Conservation (phyloP, 2,113 vertebrate genomes). For the Solea solea region DNA sequence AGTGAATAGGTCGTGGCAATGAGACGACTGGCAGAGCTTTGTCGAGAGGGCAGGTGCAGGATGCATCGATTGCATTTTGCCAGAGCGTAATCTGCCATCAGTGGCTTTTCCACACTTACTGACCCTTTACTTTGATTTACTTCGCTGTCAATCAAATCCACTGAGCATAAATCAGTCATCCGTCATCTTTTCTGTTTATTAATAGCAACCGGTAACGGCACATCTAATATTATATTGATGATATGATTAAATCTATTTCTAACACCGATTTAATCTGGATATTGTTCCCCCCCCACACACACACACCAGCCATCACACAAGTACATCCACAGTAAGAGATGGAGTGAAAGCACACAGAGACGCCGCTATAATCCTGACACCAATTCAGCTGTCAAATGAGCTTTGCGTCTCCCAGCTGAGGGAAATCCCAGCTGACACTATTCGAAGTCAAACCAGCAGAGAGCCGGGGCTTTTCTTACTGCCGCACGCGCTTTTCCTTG, state of each 20-base stretch:
- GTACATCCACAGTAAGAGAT: background rate
- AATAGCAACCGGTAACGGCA: background rate
- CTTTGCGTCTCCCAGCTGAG: background rate
- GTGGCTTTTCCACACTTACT: no score
- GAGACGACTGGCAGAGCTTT: background rate
- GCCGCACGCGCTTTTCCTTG: constrained; percentile 30
- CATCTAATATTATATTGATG: background rate
- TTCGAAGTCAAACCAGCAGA: constrained; percentile 15
- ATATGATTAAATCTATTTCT: background rate
- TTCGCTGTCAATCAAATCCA: background rate
- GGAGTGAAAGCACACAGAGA: background rate
- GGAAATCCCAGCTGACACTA: constrained; percentile 34
- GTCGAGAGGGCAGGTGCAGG: no score
- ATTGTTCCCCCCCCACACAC: background rate
- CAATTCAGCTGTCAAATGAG: constrained; percentile 14
- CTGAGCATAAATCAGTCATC: background rate
- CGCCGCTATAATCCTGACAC: background rate
- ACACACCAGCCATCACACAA: no score
- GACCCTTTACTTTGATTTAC: no score
- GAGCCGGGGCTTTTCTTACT: background rate
- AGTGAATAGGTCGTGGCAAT: no score
- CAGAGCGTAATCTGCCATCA: no score
- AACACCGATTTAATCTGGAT: background rate
- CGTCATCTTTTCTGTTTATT: background rate
- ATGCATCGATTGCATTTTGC: no score